Base-by-base conservation (phyloP, 2,113 vertebrate species). In the Ptyas mucosa region DNA sequence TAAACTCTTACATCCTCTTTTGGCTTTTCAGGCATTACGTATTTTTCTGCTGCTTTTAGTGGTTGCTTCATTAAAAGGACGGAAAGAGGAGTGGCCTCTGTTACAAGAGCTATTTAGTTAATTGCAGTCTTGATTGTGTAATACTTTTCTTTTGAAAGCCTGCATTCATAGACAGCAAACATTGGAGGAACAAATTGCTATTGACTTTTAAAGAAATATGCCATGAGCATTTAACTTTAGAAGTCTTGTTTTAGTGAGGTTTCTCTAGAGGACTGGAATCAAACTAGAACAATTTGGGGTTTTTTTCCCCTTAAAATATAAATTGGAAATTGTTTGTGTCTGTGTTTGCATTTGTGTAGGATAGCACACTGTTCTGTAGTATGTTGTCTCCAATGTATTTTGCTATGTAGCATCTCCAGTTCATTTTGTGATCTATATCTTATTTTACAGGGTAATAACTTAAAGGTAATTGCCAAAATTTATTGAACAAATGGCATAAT, bases 61-160 rank as follows among this genome's bases (percentile, higher is more conserved):
- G 29, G 93, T n/a, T 69, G 18, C 46, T 81, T 34, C 90, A 86
- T 93, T 93, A 89, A 92, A 85, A 0, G 2, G 21, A 43, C 39
- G 54, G 52, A 49, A 89, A 89, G 69, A 75, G 85, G 89, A 91
- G 10, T 69, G n/a, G 86, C 89, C 26, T 26, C 15, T 0, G 0
- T 0, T 92, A 91, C 43, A 39, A 88, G 24, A 64, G 58, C 88
- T 87, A 91, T 18, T 54, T 93, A 57, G 69, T 23, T 90, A 93
- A 29, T 46, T 57, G 86, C 53, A 92, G 89, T 34, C 57, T 57
- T 91, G 61, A 9, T 93, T 29, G 15, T 91, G 29, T 85, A 55
- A 52, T 26, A 34, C 11, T 75, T 51, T 91, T 90, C 90, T 92
- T 75, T 89, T 85, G 93, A 93, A 58, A 93, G 91, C 88, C 54